phyloP scores from a whole-genome alignment of 2,113 vertebrate species.

The Desmodus rotundus region DNA sequence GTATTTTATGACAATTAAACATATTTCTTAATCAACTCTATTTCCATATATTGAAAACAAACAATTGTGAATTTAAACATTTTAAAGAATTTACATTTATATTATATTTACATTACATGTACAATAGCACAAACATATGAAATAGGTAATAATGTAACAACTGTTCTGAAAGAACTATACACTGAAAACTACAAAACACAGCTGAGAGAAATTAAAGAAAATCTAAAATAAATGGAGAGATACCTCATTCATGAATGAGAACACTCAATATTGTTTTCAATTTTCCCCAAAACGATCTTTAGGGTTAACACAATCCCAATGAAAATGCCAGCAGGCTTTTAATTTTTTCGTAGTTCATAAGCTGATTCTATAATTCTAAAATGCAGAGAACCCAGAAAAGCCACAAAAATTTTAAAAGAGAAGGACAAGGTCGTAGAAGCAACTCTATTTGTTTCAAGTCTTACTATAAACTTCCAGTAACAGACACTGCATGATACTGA shows the following conservation, averaged over 20 bases:
- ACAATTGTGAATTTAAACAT: neutral
- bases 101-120: neutral
- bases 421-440: neutral
- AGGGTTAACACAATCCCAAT: neutral
- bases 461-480: neutral
- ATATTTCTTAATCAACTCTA: neutral
- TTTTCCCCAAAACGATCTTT: neutral
- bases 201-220: neutral
- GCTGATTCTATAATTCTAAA: constrained; percentile 1
- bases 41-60: neutral
- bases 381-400: neutral
- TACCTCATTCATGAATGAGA: neutral
- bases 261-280: neutral
- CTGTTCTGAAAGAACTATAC: neutral
- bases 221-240: neutral
- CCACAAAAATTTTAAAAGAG: neutral
- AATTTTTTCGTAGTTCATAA: neutral
- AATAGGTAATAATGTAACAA: neutral
- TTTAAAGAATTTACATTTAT: neutral
- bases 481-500: neutral
- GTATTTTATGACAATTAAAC: neutral
- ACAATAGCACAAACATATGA: neutral
- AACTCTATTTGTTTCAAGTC: neutral
- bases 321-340: neutral
- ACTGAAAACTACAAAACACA: neutral